Percentiles rank a stretch among this genome's conserved stretches.
Evolutionary conservation across 1,140 invertebrate species (phyloP).

Genomic region (Caenorhabditis remanei): DNA sequence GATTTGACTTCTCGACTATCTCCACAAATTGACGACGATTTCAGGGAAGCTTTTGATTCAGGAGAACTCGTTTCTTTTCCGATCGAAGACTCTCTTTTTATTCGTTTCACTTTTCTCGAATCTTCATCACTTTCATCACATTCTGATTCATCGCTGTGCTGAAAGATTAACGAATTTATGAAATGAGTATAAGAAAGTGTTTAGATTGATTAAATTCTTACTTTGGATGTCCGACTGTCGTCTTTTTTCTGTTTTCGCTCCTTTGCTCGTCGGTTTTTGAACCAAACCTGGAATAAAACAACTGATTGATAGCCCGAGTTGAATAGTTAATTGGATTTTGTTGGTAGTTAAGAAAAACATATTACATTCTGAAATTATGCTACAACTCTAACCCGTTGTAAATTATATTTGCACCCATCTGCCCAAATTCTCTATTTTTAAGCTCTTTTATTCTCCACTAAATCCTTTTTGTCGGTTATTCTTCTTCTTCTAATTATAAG

Average conservation of each 20-base stretch:
- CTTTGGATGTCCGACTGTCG: conserved; percentile 33
- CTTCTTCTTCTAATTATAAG: neutral
- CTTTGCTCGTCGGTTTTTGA: conserved; percentile 68
- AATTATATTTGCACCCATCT: no score
- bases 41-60: conserved; percentile 37
- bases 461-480: no score
- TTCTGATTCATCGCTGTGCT: conserved; percentile 30
- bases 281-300: conserved; percentile 68
- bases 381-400: no score
- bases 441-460: no score
- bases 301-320: no score
- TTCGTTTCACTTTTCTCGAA: conserved; percentile 6
- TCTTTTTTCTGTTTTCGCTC: conserved; percentile 62
- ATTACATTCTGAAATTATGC: no score
- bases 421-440: no score
- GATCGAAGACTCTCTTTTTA: neutral
- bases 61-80: conserved; percentile 16
- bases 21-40: neutral
- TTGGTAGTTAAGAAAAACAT: no score
- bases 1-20: conserved; percentile 8
- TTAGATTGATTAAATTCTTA: neutral
- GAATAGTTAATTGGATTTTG: no score
- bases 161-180: neutral
- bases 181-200: no score
- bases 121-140: conserved; percentile 29